Percentiles rank a stretch among this genome's conserved stretches.
phyloP scores from a whole-genome alignment of 2,888 invertebrate species.

The Papilio elwesi region DNA sequence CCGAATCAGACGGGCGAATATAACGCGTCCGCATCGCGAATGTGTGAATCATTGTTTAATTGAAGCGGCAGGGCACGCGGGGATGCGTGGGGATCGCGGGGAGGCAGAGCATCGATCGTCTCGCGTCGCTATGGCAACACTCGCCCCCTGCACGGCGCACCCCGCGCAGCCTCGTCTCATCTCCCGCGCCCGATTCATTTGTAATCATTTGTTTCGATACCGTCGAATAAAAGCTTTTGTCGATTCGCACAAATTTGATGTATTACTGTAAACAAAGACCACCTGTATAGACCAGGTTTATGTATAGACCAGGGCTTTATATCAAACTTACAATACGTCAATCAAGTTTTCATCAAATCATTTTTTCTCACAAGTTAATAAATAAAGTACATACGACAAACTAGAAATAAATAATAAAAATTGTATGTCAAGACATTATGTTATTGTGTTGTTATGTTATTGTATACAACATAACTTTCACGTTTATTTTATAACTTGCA shows the following conservation, averaged over 20 bases:
- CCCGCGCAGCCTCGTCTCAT: slow-evolving; percentile 48
- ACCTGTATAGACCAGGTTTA: slow-evolving; percentile 10
- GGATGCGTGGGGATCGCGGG: slow-evolving; percentile 51
- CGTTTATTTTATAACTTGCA: no score
- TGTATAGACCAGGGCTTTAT: background rate
- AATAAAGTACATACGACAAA: no score
- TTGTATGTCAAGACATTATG: no score
- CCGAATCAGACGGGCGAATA: slow-evolving; percentile 49
- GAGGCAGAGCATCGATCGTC: slow-evolving; percentile 75
- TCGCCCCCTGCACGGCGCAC: slow-evolving; percentile 53
- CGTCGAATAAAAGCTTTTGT: slow-evolving; percentile 76
- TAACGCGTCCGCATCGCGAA: slow-evolving; percentile 67
- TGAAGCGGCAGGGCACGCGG: slow-evolving; percentile 52
- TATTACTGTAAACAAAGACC: slow-evolving; percentile 54
- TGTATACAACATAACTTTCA: no score
- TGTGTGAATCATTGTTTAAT: slow-evolving; percentile 82
- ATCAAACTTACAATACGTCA: background rate
- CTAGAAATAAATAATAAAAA: no score
- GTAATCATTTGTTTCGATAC: slow-evolving; percentile 83
- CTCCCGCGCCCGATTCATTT: slow-evolving; percentile 73
- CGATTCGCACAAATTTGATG: slow-evolving; percentile 76
- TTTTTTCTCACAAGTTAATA: background rate
- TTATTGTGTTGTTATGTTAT: no score
- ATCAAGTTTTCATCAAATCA: background rate
- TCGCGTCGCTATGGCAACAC: slow-evolving; percentile 74